Base-by-base conservation (phyloP, 2,888 invertebrate species). In the Copidosoma aretas region DNA sequence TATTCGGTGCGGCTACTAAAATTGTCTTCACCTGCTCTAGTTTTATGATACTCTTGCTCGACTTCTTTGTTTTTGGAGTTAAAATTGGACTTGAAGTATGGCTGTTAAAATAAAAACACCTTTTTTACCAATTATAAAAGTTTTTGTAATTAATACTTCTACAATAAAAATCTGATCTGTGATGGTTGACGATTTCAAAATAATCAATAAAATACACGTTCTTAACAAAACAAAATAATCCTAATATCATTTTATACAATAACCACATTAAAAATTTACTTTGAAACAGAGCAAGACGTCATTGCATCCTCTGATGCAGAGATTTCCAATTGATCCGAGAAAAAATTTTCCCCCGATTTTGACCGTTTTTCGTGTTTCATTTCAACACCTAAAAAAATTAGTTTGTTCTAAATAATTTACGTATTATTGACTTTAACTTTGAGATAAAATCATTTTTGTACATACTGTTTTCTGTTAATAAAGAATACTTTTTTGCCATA, bases 1-100 rank as follows among this genome's bases (percentile, higher is more conserved):
- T 61, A 21, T 71, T 71, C 21, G 84, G 82, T 21, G 76, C 70
- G 17, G 82, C 78, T 53, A 75, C 68, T 57, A 84, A 77, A 65
- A 78, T 68, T 1, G 58, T 70, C 73, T 67, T 74, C 17, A 53
- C 54, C 0, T 25, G 1, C 0, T 74, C 76, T 1, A 43, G 10
- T 67, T 70, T 77, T 3, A 75, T 72, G 56, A 76, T 63, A n/a
- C 49, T 67, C 51, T 51, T 59, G 52, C 43, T 32, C 32, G 32
- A 32, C 32, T 32, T 32, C 32, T 32, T 32, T 32, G 32, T 32
- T 32, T 32, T 32, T 32, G 8, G 32, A 32, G 32, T 32, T 32
- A 32, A 32, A 32, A 32, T 32, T 32, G 32, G 32, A 8, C 32
- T 32, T 32, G 32, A 32, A 32, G 32, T 32, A 32, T 32, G 32